A percentile compares a stretch with the other conserved stretches of the same genome.
These are phyloP conservation scores for Entomobrya proxima DNA, from an alignment of 2,888 invertebrate species.

Conservation along the genomic window DNA sequence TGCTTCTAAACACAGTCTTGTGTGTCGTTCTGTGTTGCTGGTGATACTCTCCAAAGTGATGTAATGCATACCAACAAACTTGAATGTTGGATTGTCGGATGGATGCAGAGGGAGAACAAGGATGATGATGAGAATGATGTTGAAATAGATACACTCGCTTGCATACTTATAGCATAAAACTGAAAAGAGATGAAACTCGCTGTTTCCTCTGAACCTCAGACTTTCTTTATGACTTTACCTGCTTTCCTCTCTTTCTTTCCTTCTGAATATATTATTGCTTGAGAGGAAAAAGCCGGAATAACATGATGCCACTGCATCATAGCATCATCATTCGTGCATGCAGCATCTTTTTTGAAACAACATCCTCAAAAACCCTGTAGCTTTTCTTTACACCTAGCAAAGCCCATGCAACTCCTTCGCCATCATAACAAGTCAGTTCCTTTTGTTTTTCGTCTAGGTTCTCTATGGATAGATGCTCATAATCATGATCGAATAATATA, in stretches of 20 bases:
- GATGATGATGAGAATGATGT: constrained; percentile 30
- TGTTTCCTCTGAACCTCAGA: background rate
- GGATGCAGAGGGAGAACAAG: constrained; percentile 18
- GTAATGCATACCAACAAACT: constrained; percentile 76
- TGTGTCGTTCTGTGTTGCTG: constrained; percentile 37
- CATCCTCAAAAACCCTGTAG: too few relatives aligned
- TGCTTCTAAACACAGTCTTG: background rate
- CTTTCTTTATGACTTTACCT: constrained; percentile 61
- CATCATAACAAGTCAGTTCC: background rate
- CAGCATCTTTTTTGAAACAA: constrained; percentile 43
- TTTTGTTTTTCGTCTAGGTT: background rate
- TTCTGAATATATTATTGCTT: constrained; percentile 63
- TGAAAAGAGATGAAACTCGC: too few relatives aligned
- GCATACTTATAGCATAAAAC: constrained; percentile 15
- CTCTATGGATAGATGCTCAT: background rate
- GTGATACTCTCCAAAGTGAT: constrained; percentile 70
- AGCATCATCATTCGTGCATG: constrained; percentile 61
- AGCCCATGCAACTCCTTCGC: too few relatives aligned
- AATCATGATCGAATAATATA: background rate
- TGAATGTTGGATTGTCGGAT: constrained; percentile 13
- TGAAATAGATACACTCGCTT: constrained; percentile 31
- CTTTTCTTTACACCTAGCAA: too few relatives aligned
- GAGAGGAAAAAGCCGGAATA: background rate
- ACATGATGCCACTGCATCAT: constrained; percentile 10
- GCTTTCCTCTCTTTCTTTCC: constrained; percentile 30